A percentile compares a stretch with the other conserved stretches of the same genome.
These are phyloP conservation scores for Columbina picui DNA, from an alignment of 2,113 vertebrate genomes.

Conservation along the genomic window DNA sequence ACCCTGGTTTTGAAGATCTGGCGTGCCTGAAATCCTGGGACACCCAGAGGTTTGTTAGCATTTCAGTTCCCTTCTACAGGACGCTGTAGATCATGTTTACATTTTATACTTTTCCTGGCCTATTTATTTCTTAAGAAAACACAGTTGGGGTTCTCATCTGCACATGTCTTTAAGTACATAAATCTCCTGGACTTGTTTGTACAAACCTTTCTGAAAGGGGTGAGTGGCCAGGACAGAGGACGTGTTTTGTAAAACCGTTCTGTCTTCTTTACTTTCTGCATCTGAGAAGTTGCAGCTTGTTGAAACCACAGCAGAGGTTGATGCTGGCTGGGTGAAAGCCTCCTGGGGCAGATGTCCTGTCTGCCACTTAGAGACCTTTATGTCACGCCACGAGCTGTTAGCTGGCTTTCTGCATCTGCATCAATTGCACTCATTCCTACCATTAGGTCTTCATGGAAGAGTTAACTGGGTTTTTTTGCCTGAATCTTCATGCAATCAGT, in stretches of 20 bases:
- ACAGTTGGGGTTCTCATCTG: constrained; percentile 14
- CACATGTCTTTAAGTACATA: background rate
- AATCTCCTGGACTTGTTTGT: constrained; percentile 30
- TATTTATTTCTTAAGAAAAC: constrained; percentile 45
- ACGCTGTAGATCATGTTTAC: background rate
- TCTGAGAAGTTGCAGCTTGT: background rate
- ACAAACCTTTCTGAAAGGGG: background rate
- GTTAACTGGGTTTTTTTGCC: background rate
- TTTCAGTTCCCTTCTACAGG: constrained; percentile 25
- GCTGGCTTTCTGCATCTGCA: background rate
- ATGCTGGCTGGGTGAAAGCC: background rate
- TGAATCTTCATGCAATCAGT: background rate
- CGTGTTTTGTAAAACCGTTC: background rate
- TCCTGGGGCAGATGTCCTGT: background rate
- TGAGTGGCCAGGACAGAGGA: background rate
- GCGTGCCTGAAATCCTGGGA: constrained; percentile 9
- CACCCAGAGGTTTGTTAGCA: constrained; percentile 25
- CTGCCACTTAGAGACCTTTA: background rate
- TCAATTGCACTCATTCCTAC: background rate
- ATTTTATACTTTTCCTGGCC: constrained; percentile 4
- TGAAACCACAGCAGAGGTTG: background rate
- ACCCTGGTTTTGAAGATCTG: background rate
- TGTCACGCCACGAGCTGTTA: background rate
- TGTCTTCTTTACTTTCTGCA: background rate
- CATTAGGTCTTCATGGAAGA: background rate